These are phyloP conservation scores for Buceros bicornis DNA, from an alignment of 2,797 vertebrate genomes.

Conservation along the genomic window DNA sequence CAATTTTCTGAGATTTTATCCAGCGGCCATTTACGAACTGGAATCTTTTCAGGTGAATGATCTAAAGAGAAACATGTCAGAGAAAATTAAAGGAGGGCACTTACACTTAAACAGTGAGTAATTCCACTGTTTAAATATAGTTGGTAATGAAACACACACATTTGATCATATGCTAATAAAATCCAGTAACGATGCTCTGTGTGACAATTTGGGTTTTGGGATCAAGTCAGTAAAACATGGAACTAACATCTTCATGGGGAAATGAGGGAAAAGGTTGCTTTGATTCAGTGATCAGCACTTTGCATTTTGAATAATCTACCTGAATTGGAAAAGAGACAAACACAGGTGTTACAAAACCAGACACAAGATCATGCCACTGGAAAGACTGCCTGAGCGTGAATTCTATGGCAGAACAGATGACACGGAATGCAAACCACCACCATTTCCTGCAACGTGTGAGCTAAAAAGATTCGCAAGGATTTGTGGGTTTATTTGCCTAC, in stretches of 20 bases:
- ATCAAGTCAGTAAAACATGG: not conserved
- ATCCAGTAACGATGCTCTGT: not conserved
- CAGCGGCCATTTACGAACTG: conserved; percentile 98
- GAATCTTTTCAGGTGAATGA: conserved; percentile 98
- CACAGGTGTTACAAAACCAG: not conserved
- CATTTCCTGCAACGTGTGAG: not conserved
- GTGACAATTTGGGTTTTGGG: not conserved
- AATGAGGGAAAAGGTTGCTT: not conserved
- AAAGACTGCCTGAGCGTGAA: not conserved
- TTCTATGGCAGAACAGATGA: not conserved
- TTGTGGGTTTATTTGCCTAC: not conserved
- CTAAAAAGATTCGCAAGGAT: not conserved
- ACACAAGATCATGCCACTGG: not conserved
- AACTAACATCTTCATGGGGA: not conserved
- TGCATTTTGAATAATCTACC: not conserved
- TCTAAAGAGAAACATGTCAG: conserved; percentile 79
- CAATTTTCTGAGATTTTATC: conserved; percentile 99
- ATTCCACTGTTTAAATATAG: not conserved
- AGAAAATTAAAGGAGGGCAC: not conserved
- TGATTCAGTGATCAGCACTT: not conserved
- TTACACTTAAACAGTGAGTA: not conserved
- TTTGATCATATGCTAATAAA: not conserved
- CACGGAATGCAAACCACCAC: not conserved
- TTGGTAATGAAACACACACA: not conserved
- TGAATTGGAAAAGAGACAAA: not conserved